A percentile compares a stretch with the other conserved stretches of the same genome.
phyloP scores from a whole-genome alignment of 2,113 vertebrate species.

The Cebidichthys violaceus region DNA sequence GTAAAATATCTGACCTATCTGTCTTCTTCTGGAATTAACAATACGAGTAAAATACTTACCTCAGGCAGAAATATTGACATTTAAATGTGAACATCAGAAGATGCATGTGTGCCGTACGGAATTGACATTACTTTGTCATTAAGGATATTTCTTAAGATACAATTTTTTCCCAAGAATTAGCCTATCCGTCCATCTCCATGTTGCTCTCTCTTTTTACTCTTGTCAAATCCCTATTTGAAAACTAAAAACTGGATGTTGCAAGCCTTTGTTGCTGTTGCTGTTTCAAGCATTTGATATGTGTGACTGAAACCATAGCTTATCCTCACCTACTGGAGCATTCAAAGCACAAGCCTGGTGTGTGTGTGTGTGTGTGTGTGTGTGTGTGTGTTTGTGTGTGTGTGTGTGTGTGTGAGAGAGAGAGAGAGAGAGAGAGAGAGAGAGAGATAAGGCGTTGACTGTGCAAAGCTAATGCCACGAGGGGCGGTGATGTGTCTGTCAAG shows the following conservation, averaged over 20 bases:
- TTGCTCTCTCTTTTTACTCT: constrained; percentile 6
- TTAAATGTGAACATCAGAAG: constrained; percentile 59
- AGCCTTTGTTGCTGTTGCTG: constrained; percentile 72
- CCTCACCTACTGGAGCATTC: constrained; percentile 78
- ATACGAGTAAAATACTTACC: background rate
- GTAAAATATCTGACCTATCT: background rate
- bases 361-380: constrained; percentile 44
- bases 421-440: constrained; percentile 47
- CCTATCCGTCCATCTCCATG: background rate
- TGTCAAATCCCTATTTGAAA: constrained; percentile 64
- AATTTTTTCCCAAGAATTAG: constrained; percentile 20
- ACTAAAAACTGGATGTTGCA: constrained; percentile 66
- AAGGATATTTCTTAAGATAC: constrained; percentile 41
- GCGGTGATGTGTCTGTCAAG: constrained; percentile 61
- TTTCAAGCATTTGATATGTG: constrained; percentile 80
- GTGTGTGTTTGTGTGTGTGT: constrained; percentile 35
- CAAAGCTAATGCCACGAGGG: constrained; percentile 66
- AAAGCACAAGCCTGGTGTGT: constrained; percentile 65
- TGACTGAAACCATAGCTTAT: constrained; percentile 83
- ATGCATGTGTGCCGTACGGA: constrained; percentile 25
- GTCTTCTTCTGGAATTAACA: background rate
- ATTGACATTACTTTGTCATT: constrained; percentile 50
- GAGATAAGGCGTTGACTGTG: constrained; percentile 71
- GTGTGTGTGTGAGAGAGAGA: background rate
- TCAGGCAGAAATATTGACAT: constrained; percentile 15